Percentiles rank a stretch among this genome's conserved stretches.
Evolutionary conservation across 1,140 invertebrate species (phyloP).

Genomic region (Aphis gossypii): DNA sequence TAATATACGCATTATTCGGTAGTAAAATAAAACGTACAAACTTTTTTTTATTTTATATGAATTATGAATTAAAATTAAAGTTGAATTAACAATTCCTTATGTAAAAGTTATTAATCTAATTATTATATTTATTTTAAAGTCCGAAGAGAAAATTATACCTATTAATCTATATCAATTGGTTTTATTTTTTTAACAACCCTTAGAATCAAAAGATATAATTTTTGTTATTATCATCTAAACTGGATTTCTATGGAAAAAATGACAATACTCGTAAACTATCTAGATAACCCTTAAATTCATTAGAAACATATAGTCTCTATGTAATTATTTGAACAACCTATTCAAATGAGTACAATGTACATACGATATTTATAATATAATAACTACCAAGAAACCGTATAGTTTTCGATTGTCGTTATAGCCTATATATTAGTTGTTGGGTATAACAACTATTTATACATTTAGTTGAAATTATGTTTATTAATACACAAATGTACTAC

Average conservation of each 20-base stretch:
- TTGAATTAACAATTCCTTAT: too few species aligned
- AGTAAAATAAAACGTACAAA: too few species aligned
- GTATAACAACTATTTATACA: neutral
- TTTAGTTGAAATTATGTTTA: neutral
- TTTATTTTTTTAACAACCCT: neutral
- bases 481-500: neutral
- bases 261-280: neutral
- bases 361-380: neutral
- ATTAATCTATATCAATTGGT: neutral
- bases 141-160: neutral
- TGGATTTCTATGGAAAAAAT: neutral
- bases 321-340: neutral
- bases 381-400: neutral
- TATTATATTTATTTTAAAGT: neutral
- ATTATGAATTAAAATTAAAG: too few species aligned
- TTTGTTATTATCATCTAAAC: neutral
- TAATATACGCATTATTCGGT: too few species aligned
- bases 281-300: neutral
- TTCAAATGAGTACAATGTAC: neutral
- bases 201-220: neutral
- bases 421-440: neutral
- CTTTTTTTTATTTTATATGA: too few species aligned
- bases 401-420: neutral
- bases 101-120: neutral
- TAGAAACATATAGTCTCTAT: neutral